Base-by-base conservation (phyloP, 2,888 invertebrate genomes). In the Danaus chrysippus region DNA sequence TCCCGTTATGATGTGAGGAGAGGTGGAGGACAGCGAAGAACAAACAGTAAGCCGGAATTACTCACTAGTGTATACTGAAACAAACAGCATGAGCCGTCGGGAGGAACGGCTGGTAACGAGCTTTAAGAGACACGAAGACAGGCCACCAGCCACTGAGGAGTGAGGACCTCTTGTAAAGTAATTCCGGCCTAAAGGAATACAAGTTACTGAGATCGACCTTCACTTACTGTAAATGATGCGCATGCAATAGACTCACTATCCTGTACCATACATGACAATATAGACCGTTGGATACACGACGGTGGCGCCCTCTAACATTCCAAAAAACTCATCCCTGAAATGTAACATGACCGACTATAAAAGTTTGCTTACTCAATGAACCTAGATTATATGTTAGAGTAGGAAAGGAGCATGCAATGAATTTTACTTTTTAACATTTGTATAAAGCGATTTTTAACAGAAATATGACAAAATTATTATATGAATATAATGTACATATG, bases 31-130 rank as follows among this genome's bases (percentile, higher is more conserved):
- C 54, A 61, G 64, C 42, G 61, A 64, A 66, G 65, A 62, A 66
- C 64, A 64, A 63, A 67, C 60, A 65, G 65, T 59, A 70, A 63
- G 70, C 70, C 68, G 69, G 71, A 68, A 72, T 71, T 70, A 68
- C 69, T 66, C 60, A 54, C 17, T 17, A 49, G 17, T 49, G 9
- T 58, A 59, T 58, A 58, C 46, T 49, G 55, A 55, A 60, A 57
- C 42, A 6, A 13, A 46, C n/a, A 46, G 15, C n/a, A 46, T 1
- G 34, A 46, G 41, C 57, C 58, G 60, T 42, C 54, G 41, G 53
- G 41, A 62, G 58, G 56, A 49, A 59, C 42, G 60, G 43, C 59
- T 55, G 64, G 61, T 64, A 62, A 54, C 15, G 58, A 64, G 64
- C 64, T 66, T 64, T 66, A 66, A 64, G 52, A 52, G 53, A 57